Evolutionary conservation across 1,140 invertebrate genomes (phyloP).

Genomic region (Drosophila paulistorum): DNA sequence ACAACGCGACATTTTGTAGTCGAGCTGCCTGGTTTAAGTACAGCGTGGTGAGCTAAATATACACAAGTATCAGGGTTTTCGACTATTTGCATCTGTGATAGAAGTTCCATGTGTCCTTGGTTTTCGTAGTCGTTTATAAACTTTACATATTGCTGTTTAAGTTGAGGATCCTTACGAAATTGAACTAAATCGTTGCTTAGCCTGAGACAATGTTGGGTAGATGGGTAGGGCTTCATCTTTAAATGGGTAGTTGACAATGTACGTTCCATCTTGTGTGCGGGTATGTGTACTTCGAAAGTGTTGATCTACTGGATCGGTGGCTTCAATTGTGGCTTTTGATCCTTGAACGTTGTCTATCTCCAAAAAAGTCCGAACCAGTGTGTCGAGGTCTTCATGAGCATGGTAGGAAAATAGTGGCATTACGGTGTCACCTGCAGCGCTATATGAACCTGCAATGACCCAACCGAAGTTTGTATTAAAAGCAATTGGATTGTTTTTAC

Average conservation of each 20-base stretch:
- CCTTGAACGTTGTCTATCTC: background rate
- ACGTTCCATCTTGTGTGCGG: background rate
- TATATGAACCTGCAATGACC: conserved; percentile 4
- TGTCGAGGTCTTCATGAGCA: conserved; percentile 3
- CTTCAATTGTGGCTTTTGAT: conserved; percentile 1
- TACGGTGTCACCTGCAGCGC: background rate
- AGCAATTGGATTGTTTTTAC: too few species aligned
- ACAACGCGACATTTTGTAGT: background rate
- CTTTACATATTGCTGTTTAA: background rate
- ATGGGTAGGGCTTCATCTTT: background rate
- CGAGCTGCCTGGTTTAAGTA: background rate
- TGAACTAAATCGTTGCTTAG: background rate
- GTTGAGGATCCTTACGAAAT: background rate
- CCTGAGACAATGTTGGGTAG: background rate
- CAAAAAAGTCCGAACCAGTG: conserved; percentile 2
- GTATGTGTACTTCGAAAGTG: background rate
- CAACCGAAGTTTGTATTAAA: conserved; percentile 8
- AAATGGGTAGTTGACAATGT: background rate
- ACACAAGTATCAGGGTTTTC: background rate
- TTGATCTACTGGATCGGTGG: background rate
- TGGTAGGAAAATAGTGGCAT: background rate
- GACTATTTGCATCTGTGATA: background rate
- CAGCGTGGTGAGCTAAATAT: background rate
- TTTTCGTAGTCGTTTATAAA: background rate
- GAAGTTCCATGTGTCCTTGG: background rate